These are phyloP conservation scores for Sebastes diaconus DNA, from an alignment of 2,797 vertebrate species.

Conservation along the genomic window DNA sequence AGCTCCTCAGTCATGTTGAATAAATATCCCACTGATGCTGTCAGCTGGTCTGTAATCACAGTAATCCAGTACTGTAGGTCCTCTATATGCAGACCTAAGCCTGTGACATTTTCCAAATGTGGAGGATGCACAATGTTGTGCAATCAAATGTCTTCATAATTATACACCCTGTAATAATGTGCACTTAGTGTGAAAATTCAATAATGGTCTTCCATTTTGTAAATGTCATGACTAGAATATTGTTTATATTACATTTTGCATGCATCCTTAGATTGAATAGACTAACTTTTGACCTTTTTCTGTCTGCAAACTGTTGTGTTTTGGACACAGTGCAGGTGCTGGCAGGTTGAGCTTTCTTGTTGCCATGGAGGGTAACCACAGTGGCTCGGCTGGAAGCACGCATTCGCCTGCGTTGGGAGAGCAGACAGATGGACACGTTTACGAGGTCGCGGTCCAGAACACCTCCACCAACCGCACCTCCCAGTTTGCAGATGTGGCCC, in stretches of 20 bases:
- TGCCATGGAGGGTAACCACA: constrained; percentile 72
- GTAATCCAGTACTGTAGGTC: background rate
- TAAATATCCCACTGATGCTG: background rate
- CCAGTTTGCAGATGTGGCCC: constrained; percentile 78
- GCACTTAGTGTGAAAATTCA: background rate
- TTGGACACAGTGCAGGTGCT: background rate
- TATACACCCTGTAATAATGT: background rate
- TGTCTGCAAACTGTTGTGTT: background rate
- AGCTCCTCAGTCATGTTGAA: background rate
- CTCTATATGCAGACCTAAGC: background rate
- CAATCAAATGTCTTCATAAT: constrained; percentile 14
- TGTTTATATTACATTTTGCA: background rate
- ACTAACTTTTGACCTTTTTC: background rate
- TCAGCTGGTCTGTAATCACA: background rate
- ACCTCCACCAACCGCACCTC: constrained; percentile 71
- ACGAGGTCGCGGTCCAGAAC: constrained; percentile 70
- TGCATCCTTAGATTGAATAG: background rate
- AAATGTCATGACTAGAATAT: constrained; percentile 24
- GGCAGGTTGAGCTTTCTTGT: background rate
- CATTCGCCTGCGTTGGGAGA: constrained; percentile 15
- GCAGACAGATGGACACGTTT: constrained; percentile 39
- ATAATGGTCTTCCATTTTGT: background rate
- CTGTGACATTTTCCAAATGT: constrained; percentile 12
- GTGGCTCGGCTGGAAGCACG: constrained; percentile 25
- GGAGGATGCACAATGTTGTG: background rate